Percentiles rank a stretch among this genome's conserved stretches.
phyloP scores from a whole-genome alignment of 2,888 invertebrate genomes.

The Heliconius cydno region DNA sequence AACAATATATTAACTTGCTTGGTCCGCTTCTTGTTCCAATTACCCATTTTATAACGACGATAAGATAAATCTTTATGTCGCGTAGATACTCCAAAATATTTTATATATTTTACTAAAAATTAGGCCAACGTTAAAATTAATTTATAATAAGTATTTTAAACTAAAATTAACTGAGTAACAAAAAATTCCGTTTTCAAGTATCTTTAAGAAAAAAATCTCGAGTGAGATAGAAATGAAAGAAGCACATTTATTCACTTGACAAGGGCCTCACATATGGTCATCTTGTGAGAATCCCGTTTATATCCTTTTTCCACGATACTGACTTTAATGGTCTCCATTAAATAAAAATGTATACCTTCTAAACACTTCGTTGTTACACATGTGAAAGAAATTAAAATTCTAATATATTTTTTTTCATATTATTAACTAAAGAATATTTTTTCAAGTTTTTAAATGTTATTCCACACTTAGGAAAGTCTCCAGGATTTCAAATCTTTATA shows the following conservation, averaged over 20 bases:
- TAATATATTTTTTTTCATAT: neutral
- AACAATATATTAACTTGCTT: conserved; percentile 6
- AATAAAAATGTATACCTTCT: neutral
- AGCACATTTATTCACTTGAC: conserved; percentile 60
- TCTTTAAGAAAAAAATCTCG: conserved; percentile 52
- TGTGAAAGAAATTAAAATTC: neutral
- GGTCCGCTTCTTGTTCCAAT: conserved; percentile 42
- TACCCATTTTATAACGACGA: conserved; percentile 49
- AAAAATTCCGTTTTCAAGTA: conserved; percentile 19
- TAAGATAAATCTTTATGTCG: conserved; percentile 46
- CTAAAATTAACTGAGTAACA: neutral
- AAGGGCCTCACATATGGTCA: conserved; percentile 63
- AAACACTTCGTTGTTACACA: neutral
- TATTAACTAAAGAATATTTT: no score
- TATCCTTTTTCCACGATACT: conserved; percentile 61
- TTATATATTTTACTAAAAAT: neutral
- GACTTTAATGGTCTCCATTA: neutral
- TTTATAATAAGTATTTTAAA: neutral
- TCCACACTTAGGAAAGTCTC: no score
- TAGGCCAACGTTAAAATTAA: neutral
- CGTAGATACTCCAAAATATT: neutral
- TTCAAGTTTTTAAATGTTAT: no score
- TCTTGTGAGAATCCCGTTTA: conserved; percentile 57
- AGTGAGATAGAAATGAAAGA: conserved; percentile 51
- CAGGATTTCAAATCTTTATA: no score